A percentile compares a stretch with the other conserved stretches of the same genome.
phyloP scores from a whole-genome alignment of 1,140 invertebrate species.

The Trichonephila clavipes region DNA sequence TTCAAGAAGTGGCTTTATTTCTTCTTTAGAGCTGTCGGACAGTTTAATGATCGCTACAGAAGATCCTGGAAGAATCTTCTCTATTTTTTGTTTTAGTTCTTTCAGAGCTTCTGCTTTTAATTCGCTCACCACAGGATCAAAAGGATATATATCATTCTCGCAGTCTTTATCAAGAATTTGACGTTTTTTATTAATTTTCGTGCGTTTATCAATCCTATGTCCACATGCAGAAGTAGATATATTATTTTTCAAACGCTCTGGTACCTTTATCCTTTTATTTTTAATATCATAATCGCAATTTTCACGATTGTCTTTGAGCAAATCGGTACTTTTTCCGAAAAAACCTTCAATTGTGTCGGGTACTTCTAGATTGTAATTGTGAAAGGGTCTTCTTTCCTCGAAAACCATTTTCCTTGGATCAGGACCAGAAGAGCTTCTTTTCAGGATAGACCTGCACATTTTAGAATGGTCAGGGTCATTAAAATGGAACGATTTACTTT shows the following conservation, averaged over 20 bases:
- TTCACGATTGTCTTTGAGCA: background rate
- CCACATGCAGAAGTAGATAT: background rate
- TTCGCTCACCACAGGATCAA: background rate
- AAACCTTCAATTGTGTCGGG: no score
- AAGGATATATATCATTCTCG: background rate
- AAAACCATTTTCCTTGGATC: background rate
- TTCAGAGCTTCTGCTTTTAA: background rate
- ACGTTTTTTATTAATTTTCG: background rate
- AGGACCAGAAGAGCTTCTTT: background rate
- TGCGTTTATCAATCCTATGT: background rate
- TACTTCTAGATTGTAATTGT: no score
- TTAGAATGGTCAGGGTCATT: background rate
- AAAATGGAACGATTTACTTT: background rate
- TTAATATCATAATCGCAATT: background rate
- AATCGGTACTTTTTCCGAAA: no score
- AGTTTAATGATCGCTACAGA: background rate
- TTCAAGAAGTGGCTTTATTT: background rate
- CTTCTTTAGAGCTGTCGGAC: background rate
- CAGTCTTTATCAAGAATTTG: background rate
- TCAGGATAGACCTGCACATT: background rate
- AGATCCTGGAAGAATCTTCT: background rate
- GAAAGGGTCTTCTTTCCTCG: background rate
- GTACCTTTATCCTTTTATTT: background rate
- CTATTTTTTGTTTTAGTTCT: slow-evolving; percentile 16
- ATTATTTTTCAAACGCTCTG: background rate